Evolutionary conservation across 2,797 vertebrate genomes (phyloP), one percentile per base, ranked within the genome.

Genomic region (Mormyrops attenuatus): DNA sequence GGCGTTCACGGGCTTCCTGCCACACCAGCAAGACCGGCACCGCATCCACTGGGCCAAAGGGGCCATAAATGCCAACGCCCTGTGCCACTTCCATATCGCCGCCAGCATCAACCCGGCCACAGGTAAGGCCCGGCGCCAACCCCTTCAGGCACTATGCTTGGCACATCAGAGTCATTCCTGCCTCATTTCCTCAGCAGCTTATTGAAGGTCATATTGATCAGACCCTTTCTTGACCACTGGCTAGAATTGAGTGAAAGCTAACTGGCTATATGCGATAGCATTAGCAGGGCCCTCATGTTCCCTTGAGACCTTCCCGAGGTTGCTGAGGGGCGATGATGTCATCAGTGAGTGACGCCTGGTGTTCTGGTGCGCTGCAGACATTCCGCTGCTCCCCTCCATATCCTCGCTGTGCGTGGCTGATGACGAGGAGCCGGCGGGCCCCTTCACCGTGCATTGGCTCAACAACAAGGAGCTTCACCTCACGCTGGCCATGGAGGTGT

Each of bases 71-170:
- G 97, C 97, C 92, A 99, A 98, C 88, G 97, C 98, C 34, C 98
- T 99, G 89, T 99, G 98, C 93, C 99, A 99, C 95, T 99, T 99
- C 93, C 99, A 99, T 93, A 99, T 99, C 82, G 98, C 99, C 90
- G 99, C 99, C 93, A 99, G 98, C 95, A 99, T 99, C 93, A 99
- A 99, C 94, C 99, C 99, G 90, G 97, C 98, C 86, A 99, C 99
- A 96, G 99, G 99, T 99, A 90, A 92, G 88, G 0, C 0, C 41
- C 0, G 20, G 8, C 20, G 5, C 66, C 30, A 38, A 4, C 66
- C 66, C 66, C 66, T 38, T 15, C 66, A 38, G 66, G 13, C 11
- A 73, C 13, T 34, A 5, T 34, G 6, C 17, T 80, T 44, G 73
- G 38, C 73, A 80, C 41, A 9, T 44, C 17, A 80, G 73, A 80